phyloP scores from a whole-genome alignment of 2,113 vertebrate genomes.

The Pygoscelis adeliae region DNA sequence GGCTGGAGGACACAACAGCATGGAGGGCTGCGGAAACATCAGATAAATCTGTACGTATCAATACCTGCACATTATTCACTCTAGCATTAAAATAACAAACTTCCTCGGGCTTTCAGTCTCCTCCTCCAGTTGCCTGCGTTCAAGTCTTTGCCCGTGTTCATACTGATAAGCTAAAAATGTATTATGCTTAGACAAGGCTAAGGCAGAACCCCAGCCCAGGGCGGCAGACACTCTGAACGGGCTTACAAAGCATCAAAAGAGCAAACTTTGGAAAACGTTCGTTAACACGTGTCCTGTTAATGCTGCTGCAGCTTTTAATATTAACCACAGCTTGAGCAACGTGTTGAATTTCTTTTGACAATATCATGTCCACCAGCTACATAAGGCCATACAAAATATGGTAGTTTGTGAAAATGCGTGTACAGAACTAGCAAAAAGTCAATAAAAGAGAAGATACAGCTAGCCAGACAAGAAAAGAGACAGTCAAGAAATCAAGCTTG shows the following conservation, averaged over 20 bases:
- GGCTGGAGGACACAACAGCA: not conserved
- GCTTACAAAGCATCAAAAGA: not conserved
- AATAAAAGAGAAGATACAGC: not conserved
- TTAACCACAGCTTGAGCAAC: rapidly evolving
- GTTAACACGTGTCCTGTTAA: rapidly evolving
- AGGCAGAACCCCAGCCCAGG: not conserved
- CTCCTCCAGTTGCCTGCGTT: not conserved
- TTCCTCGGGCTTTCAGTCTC: not conserved
- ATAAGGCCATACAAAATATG: rapidly evolving
- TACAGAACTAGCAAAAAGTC: not conserved
- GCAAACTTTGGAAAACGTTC: not conserved
- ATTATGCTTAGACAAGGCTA: not conserved
- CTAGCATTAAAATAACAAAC: not conserved
- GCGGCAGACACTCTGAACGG: not conserved
- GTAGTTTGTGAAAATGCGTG: not conserved
- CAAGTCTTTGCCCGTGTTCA: not conserved
- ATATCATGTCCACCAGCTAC: rapidly evolving
- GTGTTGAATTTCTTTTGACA: rapidly evolving
- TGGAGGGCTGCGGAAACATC: not conserved
- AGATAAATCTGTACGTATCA: not conserved
- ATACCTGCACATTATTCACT: not conserved
- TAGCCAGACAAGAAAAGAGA: not conserved
- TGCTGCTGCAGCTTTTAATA: too few species aligned
- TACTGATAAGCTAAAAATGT: not conserved
- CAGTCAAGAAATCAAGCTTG: not conserved